Evolutionary conservation across 2,797 vertebrate species (phyloP), one percentile per base, ranked within the genome.

Genomic region (Fistularia commersonii): DNA sequence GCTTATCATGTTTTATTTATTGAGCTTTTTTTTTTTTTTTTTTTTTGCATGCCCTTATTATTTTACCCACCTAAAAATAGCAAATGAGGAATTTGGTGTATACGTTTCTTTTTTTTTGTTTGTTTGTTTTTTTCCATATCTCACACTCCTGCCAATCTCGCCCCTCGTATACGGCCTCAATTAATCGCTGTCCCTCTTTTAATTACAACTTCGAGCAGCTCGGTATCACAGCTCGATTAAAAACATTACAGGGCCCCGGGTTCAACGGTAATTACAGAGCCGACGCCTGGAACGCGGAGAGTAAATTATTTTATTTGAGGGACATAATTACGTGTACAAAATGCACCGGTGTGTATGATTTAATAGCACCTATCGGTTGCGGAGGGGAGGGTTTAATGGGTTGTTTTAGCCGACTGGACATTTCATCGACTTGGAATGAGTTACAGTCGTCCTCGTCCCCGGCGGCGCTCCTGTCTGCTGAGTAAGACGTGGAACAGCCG

Each of bases 231-330:
- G 74, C 42, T 61, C 85, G 76, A 87, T 86, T 85, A 82, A 79
- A 51, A 84, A 79, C 51, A 48, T 85, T 77, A 83, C 51, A 72
- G 62, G 70, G 54, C 64, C 23, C 63, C 5, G 56, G 66, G 74
- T 76, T 75, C 45, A 61, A 69, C 50, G 36, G 56, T 84, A 85
- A 88, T 85, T 84, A 80, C 66, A 64, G 55, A 79, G 61, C 48
- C 48, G 60, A 67, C 64, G 57, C 43, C 64, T 8, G 9, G 50
- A 79, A 73, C 70, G 79, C 61, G 69, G 57, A 47, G 66, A 60
- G 61, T 69, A 75, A 79, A 85, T 84, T 62, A 76, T 84, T 82
- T 83, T 68, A 79, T 82, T 81, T 81, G 52, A 79, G 66, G 64
- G 63, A 56, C 60, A 64, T 81, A 80, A 84, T 82, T 73, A 69